A percentile compares a stretch with the other conserved stretches of the same genome.
Conservation (phyloP, 2,888 invertebrate genomes). For the Hyposoter dolosus region DNA sequence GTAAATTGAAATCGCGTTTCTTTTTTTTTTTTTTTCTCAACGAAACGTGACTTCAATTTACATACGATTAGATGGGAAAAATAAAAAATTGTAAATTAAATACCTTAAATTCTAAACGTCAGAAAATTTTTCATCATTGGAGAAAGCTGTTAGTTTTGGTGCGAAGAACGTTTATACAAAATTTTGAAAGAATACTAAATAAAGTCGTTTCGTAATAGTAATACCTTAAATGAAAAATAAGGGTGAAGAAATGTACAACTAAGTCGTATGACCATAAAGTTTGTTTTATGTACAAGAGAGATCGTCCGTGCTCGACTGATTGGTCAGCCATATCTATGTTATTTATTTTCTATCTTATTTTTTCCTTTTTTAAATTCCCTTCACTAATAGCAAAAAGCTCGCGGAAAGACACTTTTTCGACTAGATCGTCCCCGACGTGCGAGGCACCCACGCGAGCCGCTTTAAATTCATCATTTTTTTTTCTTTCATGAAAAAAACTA, state of each 20-base stretch:
- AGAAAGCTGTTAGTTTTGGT: no score
- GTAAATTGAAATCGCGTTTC: no score
- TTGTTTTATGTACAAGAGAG: slow-evolving; percentile 47
- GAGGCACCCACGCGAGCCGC: not conserved
- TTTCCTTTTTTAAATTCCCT: not conserved
- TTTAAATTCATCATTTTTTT: not conserved
- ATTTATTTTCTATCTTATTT: not conserved
- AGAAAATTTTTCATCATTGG: no score
- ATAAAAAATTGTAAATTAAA: no score
- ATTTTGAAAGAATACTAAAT: no score
- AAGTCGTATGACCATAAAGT: slow-evolving; percentile 17
- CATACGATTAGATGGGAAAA: no score
- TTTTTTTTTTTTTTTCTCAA: no score
- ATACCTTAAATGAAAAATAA: not conserved
- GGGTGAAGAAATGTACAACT: not conserved
- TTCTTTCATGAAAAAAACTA: not conserved
- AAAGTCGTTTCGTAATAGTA: no score
- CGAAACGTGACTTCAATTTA: no score
- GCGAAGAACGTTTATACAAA: no score
- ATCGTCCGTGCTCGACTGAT: slow-evolving; percentile 21
- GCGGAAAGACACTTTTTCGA: slow-evolving; percentile 36
- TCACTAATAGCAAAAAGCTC: slow-evolving; percentile 20
- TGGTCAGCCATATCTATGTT: slow-evolving; percentile 10
- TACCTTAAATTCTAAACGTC: no score
- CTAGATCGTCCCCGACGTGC: slow-evolving; percentile 15